Evolutionary conservation across 2,113 vertebrate genomes (phyloP), one percentile per base, ranked within the genome.

Genomic region (Pteronura brasiliensis): DNA sequence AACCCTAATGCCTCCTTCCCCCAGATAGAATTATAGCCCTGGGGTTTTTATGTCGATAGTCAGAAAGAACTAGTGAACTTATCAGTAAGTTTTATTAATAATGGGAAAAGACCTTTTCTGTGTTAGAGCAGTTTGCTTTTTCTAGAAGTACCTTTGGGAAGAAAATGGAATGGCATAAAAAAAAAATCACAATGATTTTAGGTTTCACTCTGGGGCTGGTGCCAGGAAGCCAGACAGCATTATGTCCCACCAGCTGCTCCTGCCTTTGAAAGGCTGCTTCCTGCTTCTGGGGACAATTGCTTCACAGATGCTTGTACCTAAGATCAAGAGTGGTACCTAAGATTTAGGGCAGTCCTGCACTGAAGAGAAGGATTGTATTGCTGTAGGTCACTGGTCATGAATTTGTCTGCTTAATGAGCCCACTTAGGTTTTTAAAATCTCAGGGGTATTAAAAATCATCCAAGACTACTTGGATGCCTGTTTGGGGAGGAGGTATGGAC

Each of bases 201-300:
- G 80, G 47, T 74, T 76, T 97, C 85, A 36, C 27, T 93, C 81
- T 80, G 61, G 93, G 97, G 93, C 92, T 90, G 72, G 69, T 97
- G 95, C 96, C 98, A 97, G 97, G 96, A 98, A 98, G 93, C 92
- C 96, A 95, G 97, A 90, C 89, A 85, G 96, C 96, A 18, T 90
- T 82, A 77, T 97, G 97, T 98, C 96, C 90, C 87, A 96, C 93
- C 95, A 98, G 93, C 98, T 99, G 98, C 89, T 98, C 97, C 87
- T 97, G 86, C 69, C 97, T 67, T 93, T 92, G 77, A 97, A 87
- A 96, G 94, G 69, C 85, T 97, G 90, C 96, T 95, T 97, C 97
- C 96, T 97, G 97, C 98, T 98, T 97, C 95, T 87, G 52, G 44
- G 84, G 94, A 97, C 98, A 96, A 97, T 97, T 97, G 80, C 61